Conservation (phyloP, 2,797 vertebrate species). For the Nothura maculosa region DNA sequence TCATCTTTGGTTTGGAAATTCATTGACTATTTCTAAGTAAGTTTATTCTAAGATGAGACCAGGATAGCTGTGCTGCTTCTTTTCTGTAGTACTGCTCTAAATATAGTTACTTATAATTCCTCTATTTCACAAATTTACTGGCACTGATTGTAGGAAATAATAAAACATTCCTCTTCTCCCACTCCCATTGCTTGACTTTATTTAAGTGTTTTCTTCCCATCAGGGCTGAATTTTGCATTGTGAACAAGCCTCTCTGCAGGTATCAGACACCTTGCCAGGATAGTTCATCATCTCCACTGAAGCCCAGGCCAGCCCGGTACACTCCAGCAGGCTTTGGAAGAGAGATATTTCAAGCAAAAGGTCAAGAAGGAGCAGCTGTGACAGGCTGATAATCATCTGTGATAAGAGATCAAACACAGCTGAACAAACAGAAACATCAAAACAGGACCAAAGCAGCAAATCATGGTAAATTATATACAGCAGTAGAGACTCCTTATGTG, state of each 20-base stretch:
- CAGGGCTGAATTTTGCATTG: too few relatives aligned
- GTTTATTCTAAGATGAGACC: neutral
- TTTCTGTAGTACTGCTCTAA: neutral
- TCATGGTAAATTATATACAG: neutral
- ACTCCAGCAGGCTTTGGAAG: neutral
- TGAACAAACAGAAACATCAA: neutral
- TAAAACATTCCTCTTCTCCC: neutral
- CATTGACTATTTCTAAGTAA: neutral
- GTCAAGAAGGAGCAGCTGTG: slow-evolving; percentile 19
- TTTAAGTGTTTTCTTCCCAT: neutral
- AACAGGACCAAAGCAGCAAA: neutral
- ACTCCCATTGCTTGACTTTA: neutral
- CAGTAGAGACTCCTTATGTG: neutral
- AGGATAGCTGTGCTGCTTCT: neutral
- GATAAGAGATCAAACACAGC: slow-evolving; percentile 16
- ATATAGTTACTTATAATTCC: neutral
- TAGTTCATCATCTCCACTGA: neutral
- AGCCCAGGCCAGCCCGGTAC: neutral
- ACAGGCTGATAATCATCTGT: neutral
- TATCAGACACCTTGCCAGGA: neutral
- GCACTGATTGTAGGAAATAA: neutral
- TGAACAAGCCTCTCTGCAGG: neutral
- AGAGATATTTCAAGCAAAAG: neutral
- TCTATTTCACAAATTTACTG: neutral
- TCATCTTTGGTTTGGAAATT: neutral